phyloP scores from a whole-genome alignment of 2,797 vertebrate species.

The Champsocephalus esox region DNA sequence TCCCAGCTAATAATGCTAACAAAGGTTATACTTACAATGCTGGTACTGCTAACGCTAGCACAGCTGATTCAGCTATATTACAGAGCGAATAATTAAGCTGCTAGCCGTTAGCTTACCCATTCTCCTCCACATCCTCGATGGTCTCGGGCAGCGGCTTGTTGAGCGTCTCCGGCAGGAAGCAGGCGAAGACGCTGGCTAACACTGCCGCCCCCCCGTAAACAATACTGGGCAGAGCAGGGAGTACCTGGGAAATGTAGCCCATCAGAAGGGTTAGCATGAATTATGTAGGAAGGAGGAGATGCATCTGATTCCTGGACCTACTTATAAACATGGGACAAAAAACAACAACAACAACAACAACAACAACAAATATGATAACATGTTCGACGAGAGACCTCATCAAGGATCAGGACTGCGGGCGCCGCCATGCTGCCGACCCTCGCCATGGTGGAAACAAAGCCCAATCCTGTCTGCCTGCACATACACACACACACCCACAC shows the following conservation, averaged over 20 bases:
- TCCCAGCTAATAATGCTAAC: background rate
- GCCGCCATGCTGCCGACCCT: no score
- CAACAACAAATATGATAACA: no score
- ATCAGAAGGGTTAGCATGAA: background rate
- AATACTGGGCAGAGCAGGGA: slow-evolving; percentile 86
- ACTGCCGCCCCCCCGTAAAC: slow-evolving; percentile 88
- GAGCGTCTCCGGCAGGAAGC: slow-evolving; percentile 90
- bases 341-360: no score
- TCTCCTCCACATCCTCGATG: slow-evolving; percentile 88
- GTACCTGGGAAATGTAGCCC: slow-evolving; percentile 64
- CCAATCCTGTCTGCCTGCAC: no score
- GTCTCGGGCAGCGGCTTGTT: slow-evolving; percentile 90
- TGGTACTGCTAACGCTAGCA: background rate
- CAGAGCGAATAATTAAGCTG: background rate
- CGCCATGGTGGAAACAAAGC: no score
- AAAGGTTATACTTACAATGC: background rate
- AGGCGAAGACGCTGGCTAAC: slow-evolving; percentile 76
- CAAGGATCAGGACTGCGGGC: no score
- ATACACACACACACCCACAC: no score
- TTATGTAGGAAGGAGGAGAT: no score
- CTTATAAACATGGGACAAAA: no score
- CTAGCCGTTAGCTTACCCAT: slow-evolving; percentile 62
- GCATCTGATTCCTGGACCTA: no score
- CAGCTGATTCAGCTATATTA: background rate
- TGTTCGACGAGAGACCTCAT: no score